phyloP scores from a whole-genome alignment of 2,797 vertebrate genomes.

The Sciurus vulgaris region DNA sequence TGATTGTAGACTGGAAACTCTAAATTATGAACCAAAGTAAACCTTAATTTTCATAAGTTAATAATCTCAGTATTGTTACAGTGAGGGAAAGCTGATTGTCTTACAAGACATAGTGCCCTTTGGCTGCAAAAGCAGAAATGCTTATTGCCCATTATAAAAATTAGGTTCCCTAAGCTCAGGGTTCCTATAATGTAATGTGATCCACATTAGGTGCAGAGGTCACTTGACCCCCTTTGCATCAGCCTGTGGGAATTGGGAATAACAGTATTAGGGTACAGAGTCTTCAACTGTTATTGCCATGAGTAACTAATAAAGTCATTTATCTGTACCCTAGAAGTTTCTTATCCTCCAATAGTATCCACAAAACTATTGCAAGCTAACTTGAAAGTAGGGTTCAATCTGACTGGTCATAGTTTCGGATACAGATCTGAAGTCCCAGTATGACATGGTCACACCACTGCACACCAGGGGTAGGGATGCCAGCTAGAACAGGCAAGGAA shows the following conservation, averaged over 20 bases:
- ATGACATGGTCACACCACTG: neutral
- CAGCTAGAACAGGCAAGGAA: neutral
- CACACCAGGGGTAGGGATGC: neutral
- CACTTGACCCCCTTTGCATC: neutral
- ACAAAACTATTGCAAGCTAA: neutral
- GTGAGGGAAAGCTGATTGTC: neutral
- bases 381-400: neutral
- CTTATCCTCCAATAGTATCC: neutral
- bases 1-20: neutral
- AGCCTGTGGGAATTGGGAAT: neutral
- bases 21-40: neutral
- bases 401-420: neutral
- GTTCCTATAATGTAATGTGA: neutral
- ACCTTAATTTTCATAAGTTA: neutral
- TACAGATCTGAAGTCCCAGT: neutral
- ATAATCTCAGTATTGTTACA: neutral
- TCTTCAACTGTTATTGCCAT: neutral
- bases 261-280: neutral
- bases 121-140: neutral
- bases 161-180: neutral
- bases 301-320: neutral
- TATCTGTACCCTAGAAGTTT: neutral
- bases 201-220: neutral
- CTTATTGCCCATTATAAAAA: neutral
- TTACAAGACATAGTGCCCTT: neutral